A percentile compares a stretch with the other conserved stretches of the same genome.
Evolutionary conservation across 2,888 invertebrate genomes (phyloP).

Genomic region (Drosophila planitibia): DNA sequence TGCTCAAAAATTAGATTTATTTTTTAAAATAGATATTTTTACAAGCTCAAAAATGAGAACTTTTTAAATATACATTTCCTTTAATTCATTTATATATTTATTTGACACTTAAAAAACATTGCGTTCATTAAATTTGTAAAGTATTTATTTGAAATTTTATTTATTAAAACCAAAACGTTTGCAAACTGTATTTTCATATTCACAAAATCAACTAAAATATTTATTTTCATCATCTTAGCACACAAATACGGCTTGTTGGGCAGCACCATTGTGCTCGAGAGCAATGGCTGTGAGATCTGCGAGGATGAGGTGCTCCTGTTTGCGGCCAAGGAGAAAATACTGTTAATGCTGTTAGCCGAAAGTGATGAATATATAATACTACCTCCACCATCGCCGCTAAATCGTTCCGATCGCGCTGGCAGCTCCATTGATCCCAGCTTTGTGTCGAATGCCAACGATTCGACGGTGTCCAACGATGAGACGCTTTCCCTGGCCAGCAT

Average conservation of each 20-base stretch:
- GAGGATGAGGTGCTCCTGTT: slow-evolving; percentile 70
- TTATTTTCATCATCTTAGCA: slow-evolving; percentile 31
- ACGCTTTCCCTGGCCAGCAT: slow-evolving; percentile 68
- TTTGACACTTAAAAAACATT: not conserved
- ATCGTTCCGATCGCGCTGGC: slow-evolving; percentile 73
- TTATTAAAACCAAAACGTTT: not conserved
- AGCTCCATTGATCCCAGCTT: slow-evolving; percentile 79
- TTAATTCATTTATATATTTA: not conserved
- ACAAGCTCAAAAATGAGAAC: too few relatives aligned
- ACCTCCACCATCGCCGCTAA: slow-evolving; percentile 76
- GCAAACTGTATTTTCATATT: not conserved
- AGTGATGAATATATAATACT: slow-evolving; percentile 70
- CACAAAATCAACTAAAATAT: not conserved
- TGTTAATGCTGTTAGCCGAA: slow-evolving; percentile 66
- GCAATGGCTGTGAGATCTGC: slow-evolving; percentile 74
- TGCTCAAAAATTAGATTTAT: too few relatives aligned
- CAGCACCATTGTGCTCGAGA: slow-evolving; percentile 68
- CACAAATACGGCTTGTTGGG: slow-evolving; percentile 71
- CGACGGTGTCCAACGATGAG: slow-evolving; percentile 72
- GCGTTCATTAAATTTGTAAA: not conserved
- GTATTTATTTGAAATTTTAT: too few relatives aligned
- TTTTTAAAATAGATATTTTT: too few relatives aligned
- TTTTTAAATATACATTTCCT: not conserved
- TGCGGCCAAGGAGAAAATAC: slow-evolving; percentile 75
- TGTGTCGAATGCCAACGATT: slow-evolving; percentile 72